Percentiles rank a stretch among this genome's conserved stretches.
phyloP scores from a whole-genome alignment of 2,113 vertebrate species.

The Castor canadensis region DNA sequence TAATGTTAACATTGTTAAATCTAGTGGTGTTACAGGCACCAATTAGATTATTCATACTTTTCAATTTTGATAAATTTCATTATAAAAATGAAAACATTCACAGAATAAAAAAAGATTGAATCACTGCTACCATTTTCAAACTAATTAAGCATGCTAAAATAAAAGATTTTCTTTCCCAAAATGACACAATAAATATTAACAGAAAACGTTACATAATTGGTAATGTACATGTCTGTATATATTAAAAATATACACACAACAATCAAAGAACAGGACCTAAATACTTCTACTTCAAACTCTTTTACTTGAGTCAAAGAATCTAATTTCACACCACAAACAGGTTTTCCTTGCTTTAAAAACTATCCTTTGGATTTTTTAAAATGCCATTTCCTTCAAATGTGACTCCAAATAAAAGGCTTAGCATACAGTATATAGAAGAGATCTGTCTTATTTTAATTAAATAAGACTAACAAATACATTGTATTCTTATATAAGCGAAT shows the following conservation, averaged over 20 bases:
- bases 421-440: conserved; percentile 18
- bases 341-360: conserved; percentile 49
- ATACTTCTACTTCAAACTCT: conserved; percentile 7
- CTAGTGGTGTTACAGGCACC: conserved; percentile 23
- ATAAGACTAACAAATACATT: conserved; percentile 48
- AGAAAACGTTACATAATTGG: conserved; percentile 45
- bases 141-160: conserved; percentile 8
- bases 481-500: conserved; percentile 38
- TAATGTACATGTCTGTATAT: conserved; percentile 28
- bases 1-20: conserved; percentile 54
- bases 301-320: conserved; percentile 31
- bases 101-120: conserved; percentile 31
- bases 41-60: conserved; percentile 10
- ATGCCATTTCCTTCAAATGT: conserved; percentile 59
- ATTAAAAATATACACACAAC: conserved; percentile 55
- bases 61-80: conserved; percentile 40
- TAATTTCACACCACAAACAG: conserved; percentile 58
- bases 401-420: conserved; percentile 60
- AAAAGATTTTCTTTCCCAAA: conserved; percentile 44
- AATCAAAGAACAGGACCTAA: conserved; percentile 52
- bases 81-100: conserved; percentile 66
- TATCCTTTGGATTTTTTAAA: conserved; percentile 35
- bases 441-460: conserved; percentile 33
- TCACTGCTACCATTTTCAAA: background rate
- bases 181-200: conserved; percentile 48